Evolutionary conservation across 2,797 vertebrate genomes (phyloP), one percentile per base, ranked within the genome.

Genomic region (Aselliscus stoliczkanus): DNA sequence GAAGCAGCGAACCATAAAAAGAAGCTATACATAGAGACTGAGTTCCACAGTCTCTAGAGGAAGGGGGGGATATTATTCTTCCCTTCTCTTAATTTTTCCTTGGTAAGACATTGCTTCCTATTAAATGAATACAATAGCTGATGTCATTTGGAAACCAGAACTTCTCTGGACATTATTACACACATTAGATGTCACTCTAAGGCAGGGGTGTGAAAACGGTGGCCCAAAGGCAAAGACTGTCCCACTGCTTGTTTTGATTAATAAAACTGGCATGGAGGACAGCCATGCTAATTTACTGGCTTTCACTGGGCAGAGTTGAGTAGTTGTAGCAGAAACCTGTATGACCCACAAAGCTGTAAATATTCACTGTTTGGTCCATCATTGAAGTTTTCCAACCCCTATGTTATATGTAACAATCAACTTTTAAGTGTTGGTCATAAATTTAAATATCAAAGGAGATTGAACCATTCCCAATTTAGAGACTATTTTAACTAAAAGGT

Each of bases 251-350:
- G 13, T 65, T 93, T 44, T 12, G 76, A 83, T 81, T 76, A 88
- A 93, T 65, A 52, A 86, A 95, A 77, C 88, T 13, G 73, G 54
- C n/a, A 14, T 85, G 62, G 92, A 90, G 81, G 54, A 80, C 31
- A 86, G 64, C 54, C 31, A 31, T 21, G 31, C 29, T 95, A 23
- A 52, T 17, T 92, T 85, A 73, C 81, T 21, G 62, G 50, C 56
- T 52, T 47, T 75, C 39, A 88, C 6, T 85, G 17, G 14, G 37
- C 20, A 90, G 34, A 88, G 73, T 1, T 31, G 23, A 88, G 54
- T 1, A 34, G 67, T 5, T 82, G 15, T 29, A 90, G 80, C 21
- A 70, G 64, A 93, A 44, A 81, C 39, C 69, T 67, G 14, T 29
- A 23, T 39, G 56, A 60, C 65, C 54, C 47, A 50, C 1, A 42